Base-by-base conservation (phyloP, 2,888 invertebrate genomes). In the Ptychoptera contaminata region DNA sequence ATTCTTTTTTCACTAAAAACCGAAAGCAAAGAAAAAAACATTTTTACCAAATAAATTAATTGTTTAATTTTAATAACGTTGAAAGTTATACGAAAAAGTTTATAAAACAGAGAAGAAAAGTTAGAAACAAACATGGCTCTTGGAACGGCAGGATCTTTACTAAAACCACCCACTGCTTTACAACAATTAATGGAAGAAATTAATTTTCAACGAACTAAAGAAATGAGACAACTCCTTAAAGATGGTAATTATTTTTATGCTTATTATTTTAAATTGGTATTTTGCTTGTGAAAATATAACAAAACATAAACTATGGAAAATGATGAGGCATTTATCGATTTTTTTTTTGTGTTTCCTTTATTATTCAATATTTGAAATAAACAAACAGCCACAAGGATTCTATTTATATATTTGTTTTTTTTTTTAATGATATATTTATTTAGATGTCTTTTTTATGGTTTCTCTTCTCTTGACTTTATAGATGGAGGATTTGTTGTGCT, bases 401-500 rank as follows among this genome's bases (percentile, higher is more conserved):
- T n/a, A n/a, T n/a, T n/a, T 23, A 7, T 2, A 11, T 40, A 30
- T 30, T 40, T 31, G n/a, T 30, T 30, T 40, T 29, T 40, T 40
- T 7, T 16, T 16, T 14, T 32, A 7, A 12, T 10, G 2, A n/a
- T 12, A 12, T 11, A 34, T 42, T 10, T 35, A 35, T 11, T 10
- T 10, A 6, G 32, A 8, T 16, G 35, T 16, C 10, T 2, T 23
- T 14, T 15, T 11, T 7, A 12, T 23, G n/a, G 15, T 42, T 16
- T 44, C 39, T 16, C 36, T 43, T n/a, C 12, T 11, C 12, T 32
- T 23, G 39, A n/a, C 8, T n/a, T 68, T 68, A 16, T 70, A 90
- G 90, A 90, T 66, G 83, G 83, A 29, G 90, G 88, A 39, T 92
- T 92, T 69, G 91, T 92, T 51, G 79, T 93, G 65, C 76, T 91